Percentiles rank a stretch among this genome's conserved stretches.
Evolutionary conservation across 2,797 vertebrate species (phyloP).

Genomic region (Scyliorhinus canicula): DNA sequence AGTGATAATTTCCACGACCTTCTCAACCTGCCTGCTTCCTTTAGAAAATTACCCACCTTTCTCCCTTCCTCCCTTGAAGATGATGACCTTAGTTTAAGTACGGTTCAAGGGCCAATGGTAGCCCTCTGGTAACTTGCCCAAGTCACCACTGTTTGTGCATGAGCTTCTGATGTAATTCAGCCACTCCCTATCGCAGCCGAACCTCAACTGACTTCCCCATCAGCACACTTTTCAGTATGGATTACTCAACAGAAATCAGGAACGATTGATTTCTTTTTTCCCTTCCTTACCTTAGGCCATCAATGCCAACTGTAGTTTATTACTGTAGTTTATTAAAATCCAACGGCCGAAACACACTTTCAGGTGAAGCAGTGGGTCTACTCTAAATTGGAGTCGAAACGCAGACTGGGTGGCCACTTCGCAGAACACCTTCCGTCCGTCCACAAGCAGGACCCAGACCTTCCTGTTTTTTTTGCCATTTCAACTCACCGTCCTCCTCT

Average conservation of each 20-base stretch:
- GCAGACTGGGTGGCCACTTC: too few species aligned
- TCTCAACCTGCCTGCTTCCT: conserved; percentile 3
- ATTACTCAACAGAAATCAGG: not conserved
- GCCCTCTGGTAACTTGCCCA: not conserved
- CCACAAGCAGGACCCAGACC: too few species aligned
- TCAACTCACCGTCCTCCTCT: too few species aligned
- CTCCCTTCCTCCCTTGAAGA: not conserved
- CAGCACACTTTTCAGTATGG: not conserved
- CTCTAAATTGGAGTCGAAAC: too few species aligned
- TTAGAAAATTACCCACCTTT: not conserved
- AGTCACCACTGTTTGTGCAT: not conserved
- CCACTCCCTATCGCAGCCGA: not conserved
- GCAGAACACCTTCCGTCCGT: too few species aligned
- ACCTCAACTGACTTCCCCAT: not conserved
- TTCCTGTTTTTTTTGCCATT: too few species aligned
- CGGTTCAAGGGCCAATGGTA: not conserved
- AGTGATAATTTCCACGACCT: not conserved
- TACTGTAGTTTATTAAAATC: too few species aligned
- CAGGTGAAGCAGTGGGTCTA: too few species aligned
- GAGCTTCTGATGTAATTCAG: not conserved
- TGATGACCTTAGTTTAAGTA: not conserved
- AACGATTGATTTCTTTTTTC: not conserved
- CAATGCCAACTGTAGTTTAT: not conserved
- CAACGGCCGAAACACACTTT: too few species aligned
- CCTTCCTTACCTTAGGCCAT: not conserved